Percentiles rank a stretch among this genome's conserved stretches.
These are phyloP conservation scores for Danaus plexippus DNA, from an alignment of 1,140 invertebrate genomes.

Conservation along the genomic window DNA sequence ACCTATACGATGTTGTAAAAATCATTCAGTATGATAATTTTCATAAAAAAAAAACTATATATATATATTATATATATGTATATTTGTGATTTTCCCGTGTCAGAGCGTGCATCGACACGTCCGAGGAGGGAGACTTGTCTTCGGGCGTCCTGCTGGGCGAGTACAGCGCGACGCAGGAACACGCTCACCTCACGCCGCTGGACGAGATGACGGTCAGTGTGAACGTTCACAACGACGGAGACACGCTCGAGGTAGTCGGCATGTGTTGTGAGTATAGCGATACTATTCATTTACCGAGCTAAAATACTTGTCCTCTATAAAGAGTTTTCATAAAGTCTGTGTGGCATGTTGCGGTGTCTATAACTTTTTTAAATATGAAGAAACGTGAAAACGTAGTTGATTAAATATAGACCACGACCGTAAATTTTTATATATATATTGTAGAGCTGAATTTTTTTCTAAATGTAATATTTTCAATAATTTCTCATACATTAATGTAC, in stretches of 20 bases:
- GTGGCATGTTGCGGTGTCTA: too few species aligned
- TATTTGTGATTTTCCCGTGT: neutral
- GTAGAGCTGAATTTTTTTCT: neutral
- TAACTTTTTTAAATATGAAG: too few species aligned
- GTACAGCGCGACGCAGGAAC: constrained; percentile 87
- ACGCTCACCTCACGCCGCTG: constrained; percentile 79
- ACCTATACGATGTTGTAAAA: constrained; percentile 1
- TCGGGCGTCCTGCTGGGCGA: constrained; percentile 86
- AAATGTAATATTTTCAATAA: constrained; percentile 1
- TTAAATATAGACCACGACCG: too few species aligned
- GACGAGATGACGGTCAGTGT: constrained; percentile 93
- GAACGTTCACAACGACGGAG: constrained; percentile 94
- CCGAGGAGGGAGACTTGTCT: constrained; percentile 85
- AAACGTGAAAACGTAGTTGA: too few species aligned
- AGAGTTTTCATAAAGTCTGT: too few species aligned
- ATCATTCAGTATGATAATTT: neutral
- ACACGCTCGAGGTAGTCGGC: constrained; percentile 92
- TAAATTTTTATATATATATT: constrained; percentile 8
- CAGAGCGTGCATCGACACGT: constrained; percentile 91
- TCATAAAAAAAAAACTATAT: constrained; percentile 4
- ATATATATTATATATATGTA: constrained; percentile 3
- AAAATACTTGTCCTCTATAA: neutral
- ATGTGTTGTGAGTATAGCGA: constrained; percentile 85
- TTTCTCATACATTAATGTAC: neutral
- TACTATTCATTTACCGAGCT: too few species aligned